These are phyloP conservation scores for Drosophila equinoxialis DNA, from an alignment of 1,140 invertebrate genomes.

Conservation along the genomic window DNA sequence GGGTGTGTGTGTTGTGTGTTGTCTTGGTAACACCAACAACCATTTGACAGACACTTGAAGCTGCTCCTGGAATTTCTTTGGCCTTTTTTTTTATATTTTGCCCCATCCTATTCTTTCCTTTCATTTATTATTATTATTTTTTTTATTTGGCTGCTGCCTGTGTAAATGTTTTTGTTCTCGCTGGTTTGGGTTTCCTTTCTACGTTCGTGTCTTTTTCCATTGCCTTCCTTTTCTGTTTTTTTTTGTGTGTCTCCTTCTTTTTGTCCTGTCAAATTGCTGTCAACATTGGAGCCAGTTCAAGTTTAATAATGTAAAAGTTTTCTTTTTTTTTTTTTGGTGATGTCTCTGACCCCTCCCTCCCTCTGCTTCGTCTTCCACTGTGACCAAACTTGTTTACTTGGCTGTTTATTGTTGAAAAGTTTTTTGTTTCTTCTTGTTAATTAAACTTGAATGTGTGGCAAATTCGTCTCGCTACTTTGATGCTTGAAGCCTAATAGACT, in stretches of 20 bases:
- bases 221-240: conserved; percentile 6
- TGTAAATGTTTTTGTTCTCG: conserved; percentile 55
- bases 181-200: conserved; percentile 41
- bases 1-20: conserved; percentile 15
- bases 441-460: conserved; percentile 67
- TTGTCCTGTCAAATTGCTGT: conserved; percentile 72
- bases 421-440: conserved; percentile 65
- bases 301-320: conserved; percentile 72
- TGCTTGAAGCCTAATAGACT: conserved; percentile 35
- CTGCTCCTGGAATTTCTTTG: conserved; percentile 30
- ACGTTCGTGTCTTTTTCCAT: neutral
- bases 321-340: conserved; percentile 26
- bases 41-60: conserved; percentile 42
- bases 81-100: conserved; percentile 16
- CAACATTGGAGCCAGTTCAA: conserved; percentile 55
- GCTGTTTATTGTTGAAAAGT: conserved; percentile 51
- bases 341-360: conserved; percentile 5
- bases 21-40: conserved; percentile 36
- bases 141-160: conserved; percentile 48
- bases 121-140: conserved; percentile 58
- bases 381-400: conserved; percentile 45
- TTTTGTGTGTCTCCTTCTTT: conserved; percentile 28
- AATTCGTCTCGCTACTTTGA: conserved; percentile 30
- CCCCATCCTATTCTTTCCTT: conserved; percentile 22
- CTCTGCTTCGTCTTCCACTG: conserved; percentile 5